Base-by-base conservation (phyloP, 2,888 invertebrate species). In the Stenoptilia bipunctidactyla region DNA sequence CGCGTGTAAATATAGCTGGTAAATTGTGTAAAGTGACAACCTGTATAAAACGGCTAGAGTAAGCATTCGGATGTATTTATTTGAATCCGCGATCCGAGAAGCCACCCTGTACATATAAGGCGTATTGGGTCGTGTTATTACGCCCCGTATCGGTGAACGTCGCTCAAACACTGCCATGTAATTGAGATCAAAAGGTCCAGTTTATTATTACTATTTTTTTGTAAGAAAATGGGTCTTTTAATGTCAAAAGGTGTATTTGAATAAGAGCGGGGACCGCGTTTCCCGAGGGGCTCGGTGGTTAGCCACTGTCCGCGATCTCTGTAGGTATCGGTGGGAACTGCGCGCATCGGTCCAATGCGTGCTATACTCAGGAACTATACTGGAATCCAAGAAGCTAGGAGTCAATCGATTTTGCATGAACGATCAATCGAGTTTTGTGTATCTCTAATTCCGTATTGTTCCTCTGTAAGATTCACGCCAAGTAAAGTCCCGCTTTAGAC, bases 21-120 rank as follows among this genome's bases (percentile, higher is more conserved):
- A 71, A 70, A 66, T 80, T 34, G 34, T 30, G 82, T 80, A 82
- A 75, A 80, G 73, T 80, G 80, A 82, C 79, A 55, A 58, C 61
- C 61, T 82, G 80, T 82, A 82, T 80, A 83, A 20, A 72, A 79
- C 72, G 72, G 75, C 73, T 80, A 82, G 74, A 65, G 50, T 82
- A 79, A 80, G 71, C 61, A 61, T 74, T 79, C 73, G 71, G 69
- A 75, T 80, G 75, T 83, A 82, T 83, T 82, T 82, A 83, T 82
- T n/a, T 77, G 62, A 61, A 60, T 62, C 50, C 46, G 70, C 73
- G 73, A 64, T 73, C 66, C 75, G 75, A 60, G 4, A 30, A 54
- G 66, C 71, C 73, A 72, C 56, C 43, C 56, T 80, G 82, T 83
- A 82, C 58, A 80, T 80, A 80, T 59, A 68, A 65, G 20, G 20